phyloP scores from a whole-genome alignment of 2,113 vertebrate genomes.

The Lathamus discolor region DNA sequence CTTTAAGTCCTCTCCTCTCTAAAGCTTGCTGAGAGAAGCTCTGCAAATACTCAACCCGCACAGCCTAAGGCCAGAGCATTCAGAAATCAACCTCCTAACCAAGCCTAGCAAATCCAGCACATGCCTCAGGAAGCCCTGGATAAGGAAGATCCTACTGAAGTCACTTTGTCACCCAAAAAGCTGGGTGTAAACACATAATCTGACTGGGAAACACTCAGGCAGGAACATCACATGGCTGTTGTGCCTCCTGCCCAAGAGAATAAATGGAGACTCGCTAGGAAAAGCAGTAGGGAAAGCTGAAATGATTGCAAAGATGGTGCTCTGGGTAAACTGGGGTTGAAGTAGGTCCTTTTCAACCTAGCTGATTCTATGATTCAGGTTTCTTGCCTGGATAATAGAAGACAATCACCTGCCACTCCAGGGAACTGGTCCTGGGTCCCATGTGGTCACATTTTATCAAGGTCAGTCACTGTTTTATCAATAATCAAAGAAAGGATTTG shows the following conservation, averaged over 20 bases:
- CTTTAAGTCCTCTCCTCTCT: not conserved
- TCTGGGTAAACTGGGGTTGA: not conserved
- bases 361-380: not conserved
- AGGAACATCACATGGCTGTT: not conserved
- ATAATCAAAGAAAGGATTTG: not conserved
- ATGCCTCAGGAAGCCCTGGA: not conserved
- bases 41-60: not conserved
- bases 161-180: not conserved
- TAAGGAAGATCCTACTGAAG: not conserved
- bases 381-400: not conserved
- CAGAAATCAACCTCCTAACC: not conserved
- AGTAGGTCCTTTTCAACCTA: not conserved
- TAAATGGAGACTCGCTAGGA: not conserved
- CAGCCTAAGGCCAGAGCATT: not conserved
- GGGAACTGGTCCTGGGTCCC: not conserved
- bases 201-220: not conserved
- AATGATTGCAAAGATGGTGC: not conserved
- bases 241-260: not conserved
- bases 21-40: not conserved
- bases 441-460: fast-evolving
- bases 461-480: fast-evolving
- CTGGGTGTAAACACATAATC: not conserved
- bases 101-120: not conserved
- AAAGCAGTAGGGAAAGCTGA: not conserved
- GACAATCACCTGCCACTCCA: not conserved